These are phyloP conservation scores for Rhagologus leucostigma DNA, from an alignment of 2,113 vertebrate genomes.

Conservation along the genomic window DNA sequence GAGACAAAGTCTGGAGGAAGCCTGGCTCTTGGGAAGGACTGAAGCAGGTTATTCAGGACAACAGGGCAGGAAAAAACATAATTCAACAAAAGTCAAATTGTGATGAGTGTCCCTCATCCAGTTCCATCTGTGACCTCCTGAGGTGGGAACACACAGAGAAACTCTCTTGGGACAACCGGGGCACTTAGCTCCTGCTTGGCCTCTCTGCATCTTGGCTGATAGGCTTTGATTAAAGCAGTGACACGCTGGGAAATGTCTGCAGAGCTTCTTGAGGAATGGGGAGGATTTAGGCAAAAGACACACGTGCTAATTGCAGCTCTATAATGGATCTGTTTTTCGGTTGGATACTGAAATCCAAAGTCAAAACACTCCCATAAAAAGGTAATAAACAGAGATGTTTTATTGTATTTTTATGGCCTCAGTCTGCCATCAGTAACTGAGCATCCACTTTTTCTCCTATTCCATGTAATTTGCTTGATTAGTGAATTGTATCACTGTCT, in stretches of 20 bases:
- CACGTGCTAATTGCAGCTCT: not conserved
- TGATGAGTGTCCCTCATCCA: not conserved
- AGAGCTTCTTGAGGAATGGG: not conserved
- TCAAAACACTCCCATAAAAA: conserved; percentile 30
- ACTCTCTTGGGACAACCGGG: not conserved
- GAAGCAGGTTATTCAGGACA: not conserved
- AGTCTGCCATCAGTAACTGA: conserved; percentile 3
- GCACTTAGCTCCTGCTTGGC: not conserved
- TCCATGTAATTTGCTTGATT: conserved; percentile 20
- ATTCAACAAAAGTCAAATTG: not conserved
- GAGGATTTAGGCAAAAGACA: not conserved
- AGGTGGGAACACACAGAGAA: not conserved
- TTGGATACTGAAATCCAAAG: not conserved
- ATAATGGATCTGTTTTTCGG: not conserved
- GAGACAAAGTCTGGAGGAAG: not conserved
- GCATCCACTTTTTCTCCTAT: not conserved
- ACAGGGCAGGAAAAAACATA: accelerated
- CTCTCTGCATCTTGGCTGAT: not conserved
- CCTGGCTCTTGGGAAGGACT: not conserved
- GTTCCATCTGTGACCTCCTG: not conserved
- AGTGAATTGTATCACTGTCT: not conserved
- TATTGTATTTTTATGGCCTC: not conserved
- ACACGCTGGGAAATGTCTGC: accelerated
- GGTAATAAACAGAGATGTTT: not conserved
- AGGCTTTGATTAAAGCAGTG: not conserved